Evolutionary conservation across 2,113 vertebrate species (phyloP).

Genomic region (Rana temporaria): DNA sequence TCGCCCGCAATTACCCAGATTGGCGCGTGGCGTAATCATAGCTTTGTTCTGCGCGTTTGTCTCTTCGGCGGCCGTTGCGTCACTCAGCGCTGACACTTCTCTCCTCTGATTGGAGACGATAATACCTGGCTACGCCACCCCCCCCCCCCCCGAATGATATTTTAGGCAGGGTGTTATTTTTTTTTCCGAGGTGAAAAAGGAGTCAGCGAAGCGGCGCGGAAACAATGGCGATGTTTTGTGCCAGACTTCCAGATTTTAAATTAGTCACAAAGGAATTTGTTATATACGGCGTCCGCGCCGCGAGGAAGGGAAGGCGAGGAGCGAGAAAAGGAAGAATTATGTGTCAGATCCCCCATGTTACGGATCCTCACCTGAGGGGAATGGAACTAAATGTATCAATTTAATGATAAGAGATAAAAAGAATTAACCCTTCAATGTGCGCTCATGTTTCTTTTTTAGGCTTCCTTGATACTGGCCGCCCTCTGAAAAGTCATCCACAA

Average conservation of each 20-base stretch:
- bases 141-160: neutral
- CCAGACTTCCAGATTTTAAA: constrained; percentile 25
- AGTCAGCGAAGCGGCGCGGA: constrained; percentile 22
- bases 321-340: neutral
- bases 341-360: neutral
- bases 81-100: constrained; percentile 40
- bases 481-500: too few species aligned
- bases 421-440: too few species aligned
- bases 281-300: constrained; percentile 30
- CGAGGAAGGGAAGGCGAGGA: neutral
- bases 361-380: neutral
- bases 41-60: constrained; percentile 24
- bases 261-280: constrained; percentile 26
- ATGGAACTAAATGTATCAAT: too few species aligned
- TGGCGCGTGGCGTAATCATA: constrained; percentile 33
- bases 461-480: too few species aligned
- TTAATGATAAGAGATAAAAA: too few species aligned
- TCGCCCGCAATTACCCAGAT: constrained; percentile 37
- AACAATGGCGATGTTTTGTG: constrained; percentile 28
- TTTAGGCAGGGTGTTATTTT: constrained; percentile 51
- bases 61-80: constrained; percentile 1
- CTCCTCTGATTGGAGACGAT: constrained; percentile 29
- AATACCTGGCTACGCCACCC: constrained; percentile 47
- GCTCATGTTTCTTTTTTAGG: too few species aligned
- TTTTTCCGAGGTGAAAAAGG: constrained; percentile 32